phyloP scores from a whole-genome alignment of 2,888 invertebrate genomes.

The Helleia helle region DNA sequence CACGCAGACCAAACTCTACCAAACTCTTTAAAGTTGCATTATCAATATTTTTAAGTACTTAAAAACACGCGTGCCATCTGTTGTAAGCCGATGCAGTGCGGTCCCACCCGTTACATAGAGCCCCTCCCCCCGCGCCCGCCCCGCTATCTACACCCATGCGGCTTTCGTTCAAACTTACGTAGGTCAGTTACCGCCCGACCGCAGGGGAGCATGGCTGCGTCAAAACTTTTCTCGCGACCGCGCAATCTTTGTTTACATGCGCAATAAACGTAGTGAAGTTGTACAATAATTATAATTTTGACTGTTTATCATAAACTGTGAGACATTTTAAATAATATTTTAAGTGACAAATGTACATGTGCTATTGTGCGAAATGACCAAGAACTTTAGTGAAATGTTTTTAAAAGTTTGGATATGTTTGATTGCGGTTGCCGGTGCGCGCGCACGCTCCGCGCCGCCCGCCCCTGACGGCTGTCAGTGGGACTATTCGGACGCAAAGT shows the following conservation, averaged over 20 bases:
- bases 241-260: slow-evolving; percentile 68
- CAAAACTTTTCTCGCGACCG: slow-evolving; percentile 65
- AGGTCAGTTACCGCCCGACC: slow-evolving; percentile 76
- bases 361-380: slow-evolving; percentile 51
- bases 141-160: slow-evolving; percentile 58
- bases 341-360: slow-evolving; percentile 64
- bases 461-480: slow-evolving; percentile 84
- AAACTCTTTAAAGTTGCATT: slow-evolving; percentile 58
- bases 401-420: slow-evolving; percentile 71
- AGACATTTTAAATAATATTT: slow-evolving; percentile 35
- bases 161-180: slow-evolving; percentile 74
- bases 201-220: slow-evolving; percentile 73
- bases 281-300: slow-evolving; percentile 41
- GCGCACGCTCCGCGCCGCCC: slow-evolving; percentile 70
- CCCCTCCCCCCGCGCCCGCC: slow-evolving; percentile 43
- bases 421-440: slow-evolving; percentile 61
- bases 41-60: slow-evolving; percentile 66
- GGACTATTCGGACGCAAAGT: slow-evolving; percentile 74
- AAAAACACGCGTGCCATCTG: slow-evolving; percentile 74
- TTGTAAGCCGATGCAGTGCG: slow-evolving; percentile 65
- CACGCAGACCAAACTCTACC: slow-evolving; percentile 62
- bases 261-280: slow-evolving; percentile 51
- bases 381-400: slow-evolving; percentile 65
- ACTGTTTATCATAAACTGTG: slow-evolving; percentile 52
- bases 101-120: slow-evolving; percentile 56